Base-by-base conservation (phyloP, 2,797 vertebrate genomes). In the Etheostoma nigrum region DNA sequence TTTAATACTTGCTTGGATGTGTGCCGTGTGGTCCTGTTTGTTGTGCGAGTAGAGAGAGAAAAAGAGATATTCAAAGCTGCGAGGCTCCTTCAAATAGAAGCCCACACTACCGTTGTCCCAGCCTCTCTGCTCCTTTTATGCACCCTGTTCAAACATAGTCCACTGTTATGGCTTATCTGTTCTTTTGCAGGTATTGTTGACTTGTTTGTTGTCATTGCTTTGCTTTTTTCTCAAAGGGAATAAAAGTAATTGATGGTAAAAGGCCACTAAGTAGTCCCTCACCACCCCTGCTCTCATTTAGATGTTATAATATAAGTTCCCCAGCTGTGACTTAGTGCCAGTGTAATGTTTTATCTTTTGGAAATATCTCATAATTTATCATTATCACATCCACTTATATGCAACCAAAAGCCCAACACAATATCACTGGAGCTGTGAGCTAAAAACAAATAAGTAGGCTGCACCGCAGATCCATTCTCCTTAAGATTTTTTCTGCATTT, bases 341-440 rank as follows among this genome's bases (percentile, higher is more conserved):
- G 69, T 51, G 51, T 33, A 78, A 90, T 88, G 81, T 66, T 88
- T 90, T 87, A 85, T 93, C 84, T 84, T 78, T 68, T 73, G 69
- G 70, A 92, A 92, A 90, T 78, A 88, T 89, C 90, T 91, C 86
- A 90, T 91, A 84, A 93, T 91, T 94, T 79, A 90, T 92, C 85
- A 89, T 92, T 85, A 93, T 92, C 88, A 70, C 88, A 75, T 86
- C 69, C 77, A 78, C 72, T 90, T 86, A 88, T 66, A 76, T 21
- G 54, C 81, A 68, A 78, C 68, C 75, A 83, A 76, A 89, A 84
- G 86, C 81, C 81, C 79, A 84, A 70, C 54, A 75, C 81, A 88
- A 91, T 86, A 88, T 90, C 49, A 76, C 59, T 40, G 70, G 59
- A 64, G 71, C 82, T 86, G 83, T 67, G 78, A 87, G 80, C 77